Conservation (phyloP, 2,888 invertebrate genomes). For the Fabriciana adippe region DNA sequence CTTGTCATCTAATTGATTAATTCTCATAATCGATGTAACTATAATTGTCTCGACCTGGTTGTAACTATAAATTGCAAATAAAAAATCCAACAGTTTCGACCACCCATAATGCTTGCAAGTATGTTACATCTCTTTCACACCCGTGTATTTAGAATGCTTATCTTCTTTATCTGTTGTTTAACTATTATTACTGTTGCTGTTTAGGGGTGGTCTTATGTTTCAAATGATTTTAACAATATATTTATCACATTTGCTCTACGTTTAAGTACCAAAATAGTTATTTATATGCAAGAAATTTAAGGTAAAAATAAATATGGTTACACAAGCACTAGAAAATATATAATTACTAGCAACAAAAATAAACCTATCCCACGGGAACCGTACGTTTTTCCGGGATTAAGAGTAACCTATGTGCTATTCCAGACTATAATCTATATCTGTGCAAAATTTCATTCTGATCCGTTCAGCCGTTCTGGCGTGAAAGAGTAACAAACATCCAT, state of each 20-base stretch:
- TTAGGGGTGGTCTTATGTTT: conserved; percentile 67
- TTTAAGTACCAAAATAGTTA: no score
- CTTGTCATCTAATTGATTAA: neutral
- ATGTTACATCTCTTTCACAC: conserved; percentile 50
- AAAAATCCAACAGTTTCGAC: conserved; percentile 61
- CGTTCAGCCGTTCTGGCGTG: no score
- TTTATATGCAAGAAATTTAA: no score
- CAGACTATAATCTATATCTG: no score
- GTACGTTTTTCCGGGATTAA: no score
- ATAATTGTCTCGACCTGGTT: conserved; percentile 39
- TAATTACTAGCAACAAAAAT: no score
- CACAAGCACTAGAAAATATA: no score
- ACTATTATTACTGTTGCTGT: conserved; percentile 64
- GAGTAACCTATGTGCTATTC: no score
- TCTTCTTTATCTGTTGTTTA: conserved; percentile 61
- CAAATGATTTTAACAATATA: conserved; percentile 30
- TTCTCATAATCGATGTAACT: conserved; percentile 11
- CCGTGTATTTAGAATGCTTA: conserved; percentile 20
- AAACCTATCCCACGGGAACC: no score
- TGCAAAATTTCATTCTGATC: no score
- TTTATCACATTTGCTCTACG: conserved; percentile 16
- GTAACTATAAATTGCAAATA: conserved; percentile 65
- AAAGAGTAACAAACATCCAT: no score
- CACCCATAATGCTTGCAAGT: conserved; percentile 64
- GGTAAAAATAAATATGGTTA: no score